Percentiles rank a stretch among this genome's conserved stretches.
These are phyloP conservation scores for Vultur gryphus DNA, from an alignment of 2,797 vertebrate species.

Conservation along the genomic window DNA sequence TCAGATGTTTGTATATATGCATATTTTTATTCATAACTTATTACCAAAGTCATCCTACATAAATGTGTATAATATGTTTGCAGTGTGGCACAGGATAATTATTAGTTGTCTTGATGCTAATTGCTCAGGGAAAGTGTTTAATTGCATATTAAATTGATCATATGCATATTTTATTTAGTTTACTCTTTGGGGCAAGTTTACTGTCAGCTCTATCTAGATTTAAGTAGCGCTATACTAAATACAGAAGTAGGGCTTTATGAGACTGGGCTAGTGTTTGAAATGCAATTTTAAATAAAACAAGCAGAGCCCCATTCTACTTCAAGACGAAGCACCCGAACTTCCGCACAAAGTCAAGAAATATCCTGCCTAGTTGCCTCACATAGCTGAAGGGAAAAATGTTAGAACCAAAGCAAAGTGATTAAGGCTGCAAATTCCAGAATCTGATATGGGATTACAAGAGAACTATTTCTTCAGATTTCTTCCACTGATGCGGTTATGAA, in stretches of 20 bases:
- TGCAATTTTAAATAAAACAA: not conserved
- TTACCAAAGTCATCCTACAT: constrained; percentile 18
- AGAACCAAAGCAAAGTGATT: not conserved
- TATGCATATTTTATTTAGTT: constrained; percentile 36
- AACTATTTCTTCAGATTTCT: not conserved
- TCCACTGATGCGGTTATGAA: not conserved
- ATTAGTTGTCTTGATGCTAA: constrained; percentile 56
- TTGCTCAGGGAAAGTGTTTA: constrained; percentile 40
- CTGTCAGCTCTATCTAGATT: not conserved
- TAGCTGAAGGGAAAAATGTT: not conserved
- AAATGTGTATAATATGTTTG: not conserved
- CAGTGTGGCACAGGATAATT: constrained; percentile 11
- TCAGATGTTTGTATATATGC: not conserved
- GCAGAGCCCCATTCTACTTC: not conserved
- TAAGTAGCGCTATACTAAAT: not conserved
- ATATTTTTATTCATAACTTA: constrained; percentile 39
- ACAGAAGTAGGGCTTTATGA: not conserved
- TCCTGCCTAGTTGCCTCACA: not conserved
- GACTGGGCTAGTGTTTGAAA: not conserved
- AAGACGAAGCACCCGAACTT: not conserved
- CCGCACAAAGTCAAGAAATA: not conserved
- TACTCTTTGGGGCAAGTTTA: constrained; percentile 25
- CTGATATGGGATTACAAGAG: not conserved
- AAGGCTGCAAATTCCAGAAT: not conserved
- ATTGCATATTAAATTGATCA: constrained; percentile 47